These are phyloP conservation scores for Passer domesticus DNA, from an alignment of 2,113 vertebrate genomes.

Conservation along the genomic window DNA sequence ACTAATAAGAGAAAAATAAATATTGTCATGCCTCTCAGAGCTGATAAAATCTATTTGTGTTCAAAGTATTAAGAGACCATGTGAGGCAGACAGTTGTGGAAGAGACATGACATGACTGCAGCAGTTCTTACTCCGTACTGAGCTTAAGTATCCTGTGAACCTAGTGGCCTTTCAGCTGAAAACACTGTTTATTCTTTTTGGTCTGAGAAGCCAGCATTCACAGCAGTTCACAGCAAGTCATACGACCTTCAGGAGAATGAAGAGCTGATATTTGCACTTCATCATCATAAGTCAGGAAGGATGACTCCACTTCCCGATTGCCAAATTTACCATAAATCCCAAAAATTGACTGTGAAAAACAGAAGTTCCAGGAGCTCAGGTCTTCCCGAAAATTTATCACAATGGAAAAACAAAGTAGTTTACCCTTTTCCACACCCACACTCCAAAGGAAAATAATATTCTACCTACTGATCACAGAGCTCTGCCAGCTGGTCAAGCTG, in stretches of 20 bases:
- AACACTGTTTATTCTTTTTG: slow-evolving; percentile 21
- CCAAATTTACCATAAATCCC: slow-evolving; percentile 27
- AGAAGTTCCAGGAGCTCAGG: neutral
- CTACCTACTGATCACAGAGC: neutral
- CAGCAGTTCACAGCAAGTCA: slow-evolving; percentile 3
- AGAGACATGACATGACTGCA: neutral
- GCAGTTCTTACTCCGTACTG: neutral
- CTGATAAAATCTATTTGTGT: neutral
- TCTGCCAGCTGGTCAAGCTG: neutral
- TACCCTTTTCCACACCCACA: neutral
- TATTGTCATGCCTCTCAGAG: neutral
- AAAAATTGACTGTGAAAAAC: slow-evolving; percentile 4
- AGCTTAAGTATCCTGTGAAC: neutral
- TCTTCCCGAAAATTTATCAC: slow-evolving; percentile 40
- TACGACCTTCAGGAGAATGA: slow-evolving; percentile 12
- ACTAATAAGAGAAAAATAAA: neutral
- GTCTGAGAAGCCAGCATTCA: neutral
- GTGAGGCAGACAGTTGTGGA: neutral
- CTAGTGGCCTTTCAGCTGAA: neutral
- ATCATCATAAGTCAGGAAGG: slow-evolving; percentile 43
- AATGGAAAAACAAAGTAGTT: slow-evolving; percentile 20
- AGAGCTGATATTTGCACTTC: slow-evolving; percentile 56
- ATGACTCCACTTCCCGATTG: slow-evolving; percentile 40
- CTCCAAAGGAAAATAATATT: slow-evolving; percentile 30
- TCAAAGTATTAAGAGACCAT: neutral